Conservation (phyloP, 30 jellyfish, hydroid and myxozoan species). For the Sanderia malayensis region DNA sequence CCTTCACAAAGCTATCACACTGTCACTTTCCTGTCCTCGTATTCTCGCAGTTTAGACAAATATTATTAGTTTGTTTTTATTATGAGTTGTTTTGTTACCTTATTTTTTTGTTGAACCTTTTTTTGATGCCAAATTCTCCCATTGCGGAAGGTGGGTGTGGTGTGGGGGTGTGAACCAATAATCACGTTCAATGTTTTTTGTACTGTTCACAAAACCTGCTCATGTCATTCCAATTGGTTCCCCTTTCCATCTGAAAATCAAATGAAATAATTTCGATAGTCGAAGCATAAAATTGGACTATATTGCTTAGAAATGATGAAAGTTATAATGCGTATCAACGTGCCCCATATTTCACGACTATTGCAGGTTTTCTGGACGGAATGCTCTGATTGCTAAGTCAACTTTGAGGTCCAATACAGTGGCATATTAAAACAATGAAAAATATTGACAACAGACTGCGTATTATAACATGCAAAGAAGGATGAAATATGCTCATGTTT, state of each 20-base stretch:
- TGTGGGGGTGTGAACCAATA: too few relatives aligned
- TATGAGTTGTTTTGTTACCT: slow-evolving; percentile 26
- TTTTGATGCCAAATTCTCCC: slow-evolving; percentile 66
- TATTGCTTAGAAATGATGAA: too few relatives aligned
- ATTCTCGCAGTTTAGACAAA: slow-evolving; percentile 54
- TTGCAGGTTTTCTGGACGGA: too few relatives aligned
- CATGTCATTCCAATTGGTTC: too few relatives aligned
- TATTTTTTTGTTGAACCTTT: slow-evolving; percentile 29
- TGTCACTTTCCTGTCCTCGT: slow-evolving; percentile 74
- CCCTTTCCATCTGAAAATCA: too few relatives aligned
- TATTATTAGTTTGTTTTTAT: slow-evolving; percentile 22
- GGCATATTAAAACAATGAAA: neutral
- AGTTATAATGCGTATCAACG: too few relatives aligned
- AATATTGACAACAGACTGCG: slow-evolving; percentile 4
- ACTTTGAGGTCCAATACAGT: slow-evolving; percentile 5
- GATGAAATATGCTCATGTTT: neutral
- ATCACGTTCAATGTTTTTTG: too few relatives aligned
- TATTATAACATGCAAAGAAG: neutral
- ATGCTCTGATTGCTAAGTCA: slow-evolving; percentile 7
- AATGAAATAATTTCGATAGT: too few relatives aligned
- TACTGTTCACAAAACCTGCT: too few relatives aligned
- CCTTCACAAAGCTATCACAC: slow-evolving; percentile 68
- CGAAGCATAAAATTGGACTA: too few relatives aligned
- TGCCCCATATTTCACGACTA: too few relatives aligned
- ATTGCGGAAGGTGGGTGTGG: too few relatives aligned